Conservation (phyloP, 1,140 invertebrate genomes). For the Drosophila bipectinata region DNA sequence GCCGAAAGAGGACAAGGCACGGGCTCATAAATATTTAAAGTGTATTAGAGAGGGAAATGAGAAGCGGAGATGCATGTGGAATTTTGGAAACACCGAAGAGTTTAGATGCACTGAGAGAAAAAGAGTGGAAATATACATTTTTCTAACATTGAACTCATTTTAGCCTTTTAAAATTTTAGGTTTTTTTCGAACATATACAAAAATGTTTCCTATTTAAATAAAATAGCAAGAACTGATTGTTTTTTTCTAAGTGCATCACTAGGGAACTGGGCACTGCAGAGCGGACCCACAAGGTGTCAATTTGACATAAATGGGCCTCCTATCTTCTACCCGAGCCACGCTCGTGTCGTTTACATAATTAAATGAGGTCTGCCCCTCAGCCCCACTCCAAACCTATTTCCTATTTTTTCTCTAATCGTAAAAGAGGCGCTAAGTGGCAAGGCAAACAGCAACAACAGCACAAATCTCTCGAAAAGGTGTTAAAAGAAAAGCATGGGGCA, state of each 20-base stretch:
- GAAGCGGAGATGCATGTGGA: constrained; percentile 15
- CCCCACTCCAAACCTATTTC: neutral
- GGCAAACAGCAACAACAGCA: constrained; percentile 72
- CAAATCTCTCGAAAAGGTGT: constrained; percentile 81
- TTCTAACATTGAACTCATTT: too few relatives aligned
- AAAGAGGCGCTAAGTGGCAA: constrained; percentile 75
- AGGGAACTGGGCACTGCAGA: neutral
- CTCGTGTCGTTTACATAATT: constrained; percentile 78
- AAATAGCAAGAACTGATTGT: neutral
- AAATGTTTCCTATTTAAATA: neutral
- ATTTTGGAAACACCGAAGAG: constrained; percentile 35
- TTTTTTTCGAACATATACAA: neutral
- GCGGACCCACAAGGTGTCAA: constrained; percentile 68
- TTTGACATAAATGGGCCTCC: constrained; percentile 75
- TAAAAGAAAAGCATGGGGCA: constrained; percentile 77
- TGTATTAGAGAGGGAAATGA: constrained; percentile 31
- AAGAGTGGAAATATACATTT: too few relatives aligned
- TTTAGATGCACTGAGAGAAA: neutral
- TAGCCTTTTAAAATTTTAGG: too few relatives aligned
- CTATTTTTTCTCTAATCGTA: constrained; percentile 61
- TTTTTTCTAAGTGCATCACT: neutral
- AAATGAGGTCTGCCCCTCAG: constrained; percentile 48
- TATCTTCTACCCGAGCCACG: constrained; percentile 35
- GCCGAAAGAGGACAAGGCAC: constrained; percentile 54
- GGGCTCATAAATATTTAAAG: constrained; percentile 79